A percentile compares a stretch with the other conserved stretches of the same genome.
Evolutionary conservation across 2,113 vertebrate species (phyloP).

Genomic region (Dicerorhinus sumatrensis): DNA sequence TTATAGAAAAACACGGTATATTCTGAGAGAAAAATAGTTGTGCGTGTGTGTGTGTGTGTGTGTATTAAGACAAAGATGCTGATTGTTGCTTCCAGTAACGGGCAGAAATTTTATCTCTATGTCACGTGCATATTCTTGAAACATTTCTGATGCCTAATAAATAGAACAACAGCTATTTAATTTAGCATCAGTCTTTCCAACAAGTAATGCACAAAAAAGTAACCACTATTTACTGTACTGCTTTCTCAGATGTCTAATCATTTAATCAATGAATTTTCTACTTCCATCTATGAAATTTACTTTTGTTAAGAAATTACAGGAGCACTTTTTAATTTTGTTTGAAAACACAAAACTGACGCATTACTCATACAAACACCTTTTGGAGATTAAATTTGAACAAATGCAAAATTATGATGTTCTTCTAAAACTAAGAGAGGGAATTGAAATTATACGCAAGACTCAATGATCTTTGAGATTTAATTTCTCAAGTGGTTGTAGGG

Average conservation of each 20-base stretch:
- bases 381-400: slow-evolving; percentile 4
- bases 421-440: background rate
- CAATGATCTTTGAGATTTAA: background rate
- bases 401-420: background rate
- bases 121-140: background rate
- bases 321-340: background rate
- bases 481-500: background rate
- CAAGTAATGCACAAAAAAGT: background rate
- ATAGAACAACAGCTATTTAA: background rate
- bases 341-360: background rate
- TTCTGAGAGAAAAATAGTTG: background rate
- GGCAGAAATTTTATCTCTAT: background rate
- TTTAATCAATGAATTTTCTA: background rate
- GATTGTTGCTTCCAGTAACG: background rate
- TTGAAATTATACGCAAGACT: background rate
- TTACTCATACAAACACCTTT: background rate
- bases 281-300: background rate
- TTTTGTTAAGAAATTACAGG: background rate
- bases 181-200: background rate
- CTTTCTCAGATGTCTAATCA: background rate
- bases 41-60: background rate
- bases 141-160: background rate
- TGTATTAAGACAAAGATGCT: background rate
- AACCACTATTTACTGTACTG: background rate
- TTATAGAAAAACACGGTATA: background rate